These are phyloP conservation scores for Upupa epops DNA, from an alignment of 2,113 vertebrate genomes.

Conservation along the genomic window DNA sequence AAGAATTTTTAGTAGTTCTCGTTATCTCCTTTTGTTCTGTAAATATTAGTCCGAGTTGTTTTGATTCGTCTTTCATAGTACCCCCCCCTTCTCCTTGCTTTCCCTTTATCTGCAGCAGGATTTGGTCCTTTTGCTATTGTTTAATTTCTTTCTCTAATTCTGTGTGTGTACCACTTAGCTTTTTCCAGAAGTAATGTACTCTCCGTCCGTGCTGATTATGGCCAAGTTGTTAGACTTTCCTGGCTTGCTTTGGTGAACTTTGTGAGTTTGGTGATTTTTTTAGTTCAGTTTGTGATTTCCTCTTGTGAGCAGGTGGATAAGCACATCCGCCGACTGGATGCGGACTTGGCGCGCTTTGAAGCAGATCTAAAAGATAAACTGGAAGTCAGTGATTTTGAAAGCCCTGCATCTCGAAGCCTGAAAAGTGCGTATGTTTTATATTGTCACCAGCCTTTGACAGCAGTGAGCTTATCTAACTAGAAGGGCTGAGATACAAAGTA, in stretches of 20 bases:
- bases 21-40: background rate
- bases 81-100: background rate
- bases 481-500: background rate
- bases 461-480: accelerated
- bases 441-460: accelerated
- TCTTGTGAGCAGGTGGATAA: slow-evolving; percentile 87
- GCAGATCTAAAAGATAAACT: slow-evolving; percentile 97
- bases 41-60: background rate
- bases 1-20: background rate
- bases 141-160: background rate
- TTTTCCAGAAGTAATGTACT: accelerated
- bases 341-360: slow-evolving; percentile 94
- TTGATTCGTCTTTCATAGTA: too few relatives aligned
- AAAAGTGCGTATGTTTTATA: slow-evolving; percentile 80
- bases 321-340: slow-evolving; percentile 94
- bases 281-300: background rate
- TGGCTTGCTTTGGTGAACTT: background rate
- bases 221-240: background rate
- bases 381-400: slow-evolving; percentile 90
- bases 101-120: background rate
- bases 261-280: background rate
- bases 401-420: slow-evolving; percentile 75
- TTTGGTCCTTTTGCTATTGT: background rate
- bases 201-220: accelerated
- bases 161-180: background rate